These are phyloP conservation scores for Parambassis ranga DNA, from an alignment of 2,797 vertebrate species.

Conservation along the genomic window DNA sequence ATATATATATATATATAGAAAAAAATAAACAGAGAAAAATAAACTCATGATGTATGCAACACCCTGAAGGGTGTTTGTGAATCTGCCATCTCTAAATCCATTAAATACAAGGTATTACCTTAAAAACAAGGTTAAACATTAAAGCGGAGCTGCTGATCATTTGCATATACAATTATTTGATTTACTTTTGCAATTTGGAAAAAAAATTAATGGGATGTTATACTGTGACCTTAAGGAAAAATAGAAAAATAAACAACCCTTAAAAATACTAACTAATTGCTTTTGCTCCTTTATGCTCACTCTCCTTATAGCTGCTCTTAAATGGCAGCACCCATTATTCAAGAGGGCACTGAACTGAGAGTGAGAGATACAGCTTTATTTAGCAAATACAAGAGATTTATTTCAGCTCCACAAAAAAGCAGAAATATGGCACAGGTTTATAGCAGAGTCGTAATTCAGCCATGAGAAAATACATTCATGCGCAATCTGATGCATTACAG, in stretches of 20 bases:
- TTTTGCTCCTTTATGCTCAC: conserved; percentile 7
- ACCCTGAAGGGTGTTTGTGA: conserved; percentile 28
- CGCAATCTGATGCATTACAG: conserved; percentile 56
- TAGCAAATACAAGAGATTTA: conserved; percentile 48
- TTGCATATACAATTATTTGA: conserved; percentile 32
- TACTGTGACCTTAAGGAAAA: conserved; percentile 8
- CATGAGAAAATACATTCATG: conserved; percentile 54
- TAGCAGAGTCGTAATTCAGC: conserved; percentile 58
- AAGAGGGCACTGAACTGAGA: conserved; percentile 3
- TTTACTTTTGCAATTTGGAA: conserved; percentile 29
- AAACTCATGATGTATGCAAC: conserved; percentile 15
- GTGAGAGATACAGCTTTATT: conserved; percentile 44
- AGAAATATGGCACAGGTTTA: conserved; percentile 43
- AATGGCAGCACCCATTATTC: conserved; percentile 15
- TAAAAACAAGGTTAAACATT: conserved; percentile 47
- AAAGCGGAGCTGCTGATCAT: conserved; percentile 26
- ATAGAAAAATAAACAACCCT: neutral
- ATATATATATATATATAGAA: too few relatives aligned
- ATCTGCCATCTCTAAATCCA: conserved; percentile 9
- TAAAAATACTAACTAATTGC: neutral
- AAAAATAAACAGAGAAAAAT: conserved; percentile 14
- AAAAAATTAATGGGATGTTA: conserved; percentile 16
- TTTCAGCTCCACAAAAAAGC: conserved; percentile 31
- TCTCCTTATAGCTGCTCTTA: conserved; percentile 21
- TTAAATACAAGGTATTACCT: too few relatives aligned